Evolutionary conservation across 1,140 invertebrate species (phyloP).

Genomic region (Thereuonema tuberculata): DNA sequence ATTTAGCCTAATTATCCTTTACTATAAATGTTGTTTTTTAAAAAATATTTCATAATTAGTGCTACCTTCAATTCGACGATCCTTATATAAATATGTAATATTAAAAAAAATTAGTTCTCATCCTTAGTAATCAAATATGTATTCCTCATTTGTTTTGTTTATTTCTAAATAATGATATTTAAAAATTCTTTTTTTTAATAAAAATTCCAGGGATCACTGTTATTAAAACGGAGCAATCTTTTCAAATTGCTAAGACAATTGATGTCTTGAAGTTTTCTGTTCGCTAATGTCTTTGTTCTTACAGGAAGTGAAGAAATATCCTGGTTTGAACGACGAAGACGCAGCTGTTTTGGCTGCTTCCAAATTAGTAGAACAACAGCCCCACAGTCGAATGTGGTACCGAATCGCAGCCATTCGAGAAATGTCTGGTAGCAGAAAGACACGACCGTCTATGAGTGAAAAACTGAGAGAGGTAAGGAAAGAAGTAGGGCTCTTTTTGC

Average conservation of each 20-base stretch:
- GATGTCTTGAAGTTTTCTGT: no score
- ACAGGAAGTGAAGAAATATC: constrained; percentile 40
- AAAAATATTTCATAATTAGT: no score
- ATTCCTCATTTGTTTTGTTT: no score
- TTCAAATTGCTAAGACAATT: no score
- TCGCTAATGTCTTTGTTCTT: background rate
- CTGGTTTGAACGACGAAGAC: constrained; percentile 42
- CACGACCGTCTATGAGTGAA: constrained; percentile 30
- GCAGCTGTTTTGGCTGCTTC: constrained; percentile 43
- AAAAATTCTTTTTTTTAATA: background rate
- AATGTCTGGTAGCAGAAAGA: constrained; percentile 39
- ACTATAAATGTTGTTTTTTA: no score
- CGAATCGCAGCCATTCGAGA: constrained; percentile 43
- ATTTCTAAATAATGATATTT: no score
- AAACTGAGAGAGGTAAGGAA: constrained; percentile 29
- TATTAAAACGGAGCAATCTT: background rate
- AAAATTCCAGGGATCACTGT: background rate
- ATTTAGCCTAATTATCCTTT: background rate
- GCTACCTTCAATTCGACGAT: no score
- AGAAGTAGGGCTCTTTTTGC: background rate
- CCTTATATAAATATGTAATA: no score
- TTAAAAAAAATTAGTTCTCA: no score
- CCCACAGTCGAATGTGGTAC: constrained; percentile 44
- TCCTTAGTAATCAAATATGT: no score
- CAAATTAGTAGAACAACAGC: constrained; percentile 40